These are phyloP conservation scores for Aegotheles bennettii DNA, from an alignment of 2,113 vertebrate genomes.

Conservation along the genomic window DNA sequence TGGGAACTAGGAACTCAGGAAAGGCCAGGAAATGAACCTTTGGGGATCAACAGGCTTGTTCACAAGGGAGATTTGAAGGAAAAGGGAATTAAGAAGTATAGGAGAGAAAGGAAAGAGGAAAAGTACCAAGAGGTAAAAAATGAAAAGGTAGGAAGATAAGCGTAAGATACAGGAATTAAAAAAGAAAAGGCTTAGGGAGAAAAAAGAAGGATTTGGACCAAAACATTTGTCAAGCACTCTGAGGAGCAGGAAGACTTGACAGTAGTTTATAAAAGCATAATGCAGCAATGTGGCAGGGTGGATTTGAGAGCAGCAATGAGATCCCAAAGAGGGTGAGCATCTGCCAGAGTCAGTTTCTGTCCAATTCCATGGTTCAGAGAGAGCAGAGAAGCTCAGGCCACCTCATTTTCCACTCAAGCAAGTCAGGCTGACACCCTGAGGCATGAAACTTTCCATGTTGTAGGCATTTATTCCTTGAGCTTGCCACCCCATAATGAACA, in stretches of 20 bases:
- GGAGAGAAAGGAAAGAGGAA: not conserved
- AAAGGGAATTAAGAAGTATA: not conserved
- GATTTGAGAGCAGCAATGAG: not conserved
- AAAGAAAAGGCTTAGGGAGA: not conserved
- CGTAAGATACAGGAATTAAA: not conserved
- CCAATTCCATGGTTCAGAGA: constrained; percentile 17
- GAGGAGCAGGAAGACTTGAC: not conserved
- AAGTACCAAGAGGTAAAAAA: not conserved
- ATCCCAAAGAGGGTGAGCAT: not conserved
- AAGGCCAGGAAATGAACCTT: not conserved
- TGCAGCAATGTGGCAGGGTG: not conserved
- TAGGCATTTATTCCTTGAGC: constrained; percentile 41
- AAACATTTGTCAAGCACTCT: not conserved
- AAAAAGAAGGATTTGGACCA: not conserved
- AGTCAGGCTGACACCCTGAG: not conserved
- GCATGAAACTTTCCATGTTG: not conserved
- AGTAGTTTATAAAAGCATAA: not conserved
- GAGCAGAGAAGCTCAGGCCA: not conserved
- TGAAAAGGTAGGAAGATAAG: not conserved
- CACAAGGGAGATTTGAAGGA: not conserved
- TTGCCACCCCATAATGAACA: constrained; percentile 50
- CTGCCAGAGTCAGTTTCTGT: constrained; percentile 22
- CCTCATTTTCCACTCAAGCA: constrained; percentile 40
- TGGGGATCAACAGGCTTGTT: not conserved
- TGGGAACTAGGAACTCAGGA: not conserved